Evolutionary conservation across 92 coral and sea anemone genomes (phyloP), one percentile per base, ranked within the genome.

Genomic region (Epizoanthus ramosus): DNA sequence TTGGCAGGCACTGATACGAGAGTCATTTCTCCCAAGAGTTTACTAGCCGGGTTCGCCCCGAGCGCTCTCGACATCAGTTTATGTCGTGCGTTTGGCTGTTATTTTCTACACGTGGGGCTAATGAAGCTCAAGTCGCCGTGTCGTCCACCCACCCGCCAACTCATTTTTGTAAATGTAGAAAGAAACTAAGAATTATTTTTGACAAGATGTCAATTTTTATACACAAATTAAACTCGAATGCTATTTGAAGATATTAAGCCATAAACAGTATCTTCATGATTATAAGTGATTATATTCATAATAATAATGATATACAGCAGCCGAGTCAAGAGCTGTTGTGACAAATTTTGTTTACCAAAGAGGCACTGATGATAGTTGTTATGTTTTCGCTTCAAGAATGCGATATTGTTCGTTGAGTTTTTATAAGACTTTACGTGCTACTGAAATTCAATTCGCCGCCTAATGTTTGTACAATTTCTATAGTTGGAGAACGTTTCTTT

Each of bases 141-240:
- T 15, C n/a, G 39, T 19, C 41, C 68, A 70, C 81, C 69, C 81
- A 76, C 81, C 81, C 81, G 63, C 56, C 25, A 76, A 41, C 56
- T 37, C 82, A 77, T 77, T 77, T 61, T 63, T 77, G 82, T 41
- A 56, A 77, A 77, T 47, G 23, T 67, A 58, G 43, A 77, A 77
- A 21, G 69, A 75, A 39, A 61, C 39, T 19, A 57, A 77, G 39
- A 63, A 41, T 39, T 77, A 39, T 77, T 61, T 77, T 77, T 77
- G 82, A 77, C 82, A 77, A 77, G 41, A 61, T 77, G 82, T 77
- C 82, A 77, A 18, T 39, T 61, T 77, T 77, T 77, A 43, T 77
- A 77, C 45, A 41, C 71, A 77, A 61, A 77, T 69, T 76, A 39
- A 39, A 77, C 71, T 63, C 22, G 54, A 77, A 63, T 18, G 82